These are phyloP conservation scores for Tachysurus fulvidraco DNA, from an alignment of 2,113 vertebrate genomes.

Conservation along the genomic window DNA sequence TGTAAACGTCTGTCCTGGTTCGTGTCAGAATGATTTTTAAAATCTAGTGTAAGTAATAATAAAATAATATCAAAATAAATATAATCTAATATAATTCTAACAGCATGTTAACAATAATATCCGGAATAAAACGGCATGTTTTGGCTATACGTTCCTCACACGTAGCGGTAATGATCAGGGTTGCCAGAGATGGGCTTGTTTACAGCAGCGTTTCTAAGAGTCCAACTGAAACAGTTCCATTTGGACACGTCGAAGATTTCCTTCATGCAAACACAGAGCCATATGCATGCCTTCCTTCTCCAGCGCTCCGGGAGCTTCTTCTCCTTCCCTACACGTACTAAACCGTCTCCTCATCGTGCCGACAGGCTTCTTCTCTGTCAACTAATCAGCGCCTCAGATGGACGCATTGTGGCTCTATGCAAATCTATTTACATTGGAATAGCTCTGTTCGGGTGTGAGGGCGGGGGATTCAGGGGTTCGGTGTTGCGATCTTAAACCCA, in stretches of 20 bases:
- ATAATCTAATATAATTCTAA: not conserved
- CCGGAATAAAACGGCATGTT: not conserved
- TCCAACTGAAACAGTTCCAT: slow-evolving; percentile 41
- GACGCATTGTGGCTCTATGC: slow-evolving; percentile 77
- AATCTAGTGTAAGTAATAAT: not conserved
- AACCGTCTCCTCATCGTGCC: slow-evolving; percentile 56
- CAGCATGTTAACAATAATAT: not conserved
- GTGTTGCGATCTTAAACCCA: slow-evolving; percentile 71
- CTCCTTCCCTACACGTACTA: slow-evolving; percentile 62
- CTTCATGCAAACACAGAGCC: slow-evolving; percentile 55
- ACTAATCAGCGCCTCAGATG: slow-evolving; percentile 73
- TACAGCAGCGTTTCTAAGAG: slow-evolving; percentile 9
- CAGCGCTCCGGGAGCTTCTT: slow-evolving; percentile 64
- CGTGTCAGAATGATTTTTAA: not conserved
- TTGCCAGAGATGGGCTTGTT: slow-evolving; percentile 17
- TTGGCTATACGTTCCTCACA: not conserved
- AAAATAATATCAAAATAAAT: not conserved
- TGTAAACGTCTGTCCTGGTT: not conserved
- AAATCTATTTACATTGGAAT: slow-evolving; percentile 87
- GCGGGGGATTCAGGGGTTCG: not conserved
- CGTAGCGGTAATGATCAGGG: slow-evolving; percentile 3
- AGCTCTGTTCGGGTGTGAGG: slow-evolving; percentile 48
- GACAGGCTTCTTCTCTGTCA: slow-evolving; percentile 63
- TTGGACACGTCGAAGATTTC: slow-evolving; percentile 37
- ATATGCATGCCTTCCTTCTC: slow-evolving; percentile 55